A percentile compares a stretch with the other conserved stretches of the same genome.
Conservation (phyloP, 1,140 invertebrate genomes). For the Sycophila sp. region DNA sequence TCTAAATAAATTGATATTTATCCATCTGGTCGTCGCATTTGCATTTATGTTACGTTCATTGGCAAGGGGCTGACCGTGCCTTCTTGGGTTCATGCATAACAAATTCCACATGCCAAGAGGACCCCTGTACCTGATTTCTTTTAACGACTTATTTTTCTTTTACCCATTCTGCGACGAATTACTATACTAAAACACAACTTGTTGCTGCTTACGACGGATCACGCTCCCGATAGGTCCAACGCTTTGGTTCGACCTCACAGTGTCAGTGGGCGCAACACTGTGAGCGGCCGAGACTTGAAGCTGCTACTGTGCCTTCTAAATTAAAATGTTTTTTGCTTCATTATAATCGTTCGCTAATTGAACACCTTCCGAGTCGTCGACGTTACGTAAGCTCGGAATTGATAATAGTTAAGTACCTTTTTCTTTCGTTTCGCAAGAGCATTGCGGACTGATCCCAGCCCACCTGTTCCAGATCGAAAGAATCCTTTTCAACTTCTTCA, state of each 20-base stretch:
- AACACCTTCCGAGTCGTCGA: too few relatives aligned
- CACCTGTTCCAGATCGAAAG: slow-evolving; percentile 51
- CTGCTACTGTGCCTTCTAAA: slow-evolving; percentile 63
- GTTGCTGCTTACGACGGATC: slow-evolving; percentile 29
- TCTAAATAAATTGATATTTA: slow-evolving; percentile 60
- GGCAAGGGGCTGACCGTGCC: slow-evolving; percentile 59
- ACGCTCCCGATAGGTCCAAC: slow-evolving; percentile 35
- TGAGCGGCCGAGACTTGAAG: slow-evolving; percentile 59
- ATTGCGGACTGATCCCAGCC: slow-evolving; percentile 51
- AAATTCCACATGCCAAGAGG: slow-evolving; percentile 68
- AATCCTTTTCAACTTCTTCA: slow-evolving; percentile 48
- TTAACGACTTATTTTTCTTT: slow-evolving; percentile 28
- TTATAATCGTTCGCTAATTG: not conserved
- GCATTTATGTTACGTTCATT: slow-evolving; percentile 41
- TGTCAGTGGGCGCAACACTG: slow-evolving; percentile 60
- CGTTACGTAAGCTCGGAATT: too few relatives aligned
- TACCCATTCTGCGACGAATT: slow-evolving; percentile 44
- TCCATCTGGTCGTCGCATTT: slow-evolving; percentile 46
- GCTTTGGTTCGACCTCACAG: slow-evolving; percentile 47
- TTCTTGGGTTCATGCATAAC: slow-evolving; percentile 67
- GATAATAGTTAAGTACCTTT: slow-evolving; percentile 52
- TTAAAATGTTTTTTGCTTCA: slow-evolving; percentile 12
- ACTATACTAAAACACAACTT: slow-evolving; percentile 58
- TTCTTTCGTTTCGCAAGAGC: slow-evolving; percentile 60
- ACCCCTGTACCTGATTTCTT: slow-evolving; percentile 53